Conservation (phyloP, 2,113 vertebrate genomes). For the Pholis gunnellus region DNA sequence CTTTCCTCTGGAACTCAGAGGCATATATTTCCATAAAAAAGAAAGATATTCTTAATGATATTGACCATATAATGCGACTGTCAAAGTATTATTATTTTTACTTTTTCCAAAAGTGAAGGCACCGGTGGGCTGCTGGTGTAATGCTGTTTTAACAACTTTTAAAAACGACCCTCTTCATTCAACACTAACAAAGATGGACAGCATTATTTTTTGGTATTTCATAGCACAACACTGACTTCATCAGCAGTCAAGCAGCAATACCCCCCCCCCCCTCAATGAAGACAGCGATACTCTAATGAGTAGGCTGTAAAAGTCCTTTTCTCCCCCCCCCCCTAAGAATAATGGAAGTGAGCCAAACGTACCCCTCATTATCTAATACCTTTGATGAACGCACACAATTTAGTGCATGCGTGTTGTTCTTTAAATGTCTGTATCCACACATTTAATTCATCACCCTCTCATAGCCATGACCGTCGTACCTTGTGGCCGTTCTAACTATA, state of each 20-base stretch:
- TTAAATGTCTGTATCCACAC: slow-evolving; percentile 20
- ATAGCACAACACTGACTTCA: slow-evolving; percentile 13
- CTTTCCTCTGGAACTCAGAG: neutral
- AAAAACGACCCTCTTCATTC: neutral
- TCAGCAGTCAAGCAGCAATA: slow-evolving; percentile 18
- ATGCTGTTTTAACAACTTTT: neutral
- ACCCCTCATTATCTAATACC: neutral
- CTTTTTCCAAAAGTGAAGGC: neutral
- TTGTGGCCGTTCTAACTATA: slow-evolving; percentile 31
- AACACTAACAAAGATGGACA: neutral
- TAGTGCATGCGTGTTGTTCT: neutral
- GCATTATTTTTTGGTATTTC: neutral
- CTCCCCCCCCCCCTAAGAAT: neutral
- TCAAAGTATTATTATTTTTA: neutral
- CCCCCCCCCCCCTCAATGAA: neutral
- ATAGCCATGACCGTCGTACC: slow-evolving; percentile 6
- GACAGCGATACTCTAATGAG: neutral
- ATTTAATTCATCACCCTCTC: slow-evolving; percentile 3
- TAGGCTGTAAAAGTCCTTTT: neutral
- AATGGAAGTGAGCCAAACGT: neutral
- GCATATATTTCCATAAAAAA: neutral
- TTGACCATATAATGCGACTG: neutral
- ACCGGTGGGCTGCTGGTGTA: neutral
- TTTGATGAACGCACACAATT: neutral
- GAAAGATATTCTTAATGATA: neutral